Evolutionary conservation across 2,113 vertebrate species (phyloP).

Genomic region (Ptychochromis oligacanthus): DNA sequence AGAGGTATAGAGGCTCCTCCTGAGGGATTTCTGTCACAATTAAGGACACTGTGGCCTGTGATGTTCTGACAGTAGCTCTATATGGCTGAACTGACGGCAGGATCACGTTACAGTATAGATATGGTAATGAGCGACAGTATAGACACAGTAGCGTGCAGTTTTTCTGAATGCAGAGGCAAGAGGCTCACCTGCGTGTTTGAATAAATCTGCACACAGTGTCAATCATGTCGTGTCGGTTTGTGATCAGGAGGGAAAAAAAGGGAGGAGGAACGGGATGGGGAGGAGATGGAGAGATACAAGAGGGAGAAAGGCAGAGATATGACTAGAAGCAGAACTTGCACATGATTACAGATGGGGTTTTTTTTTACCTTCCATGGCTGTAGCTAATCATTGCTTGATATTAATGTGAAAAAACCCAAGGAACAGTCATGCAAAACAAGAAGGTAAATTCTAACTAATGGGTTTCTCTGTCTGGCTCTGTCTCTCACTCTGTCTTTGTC

Average conservation of each 20-base stretch:
- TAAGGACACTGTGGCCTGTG: slow-evolving; percentile 53
- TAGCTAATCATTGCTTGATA: background rate
- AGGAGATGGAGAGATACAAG: slow-evolving; percentile 1
- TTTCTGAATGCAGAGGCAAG: slow-evolving; percentile 34
- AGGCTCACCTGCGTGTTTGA: slow-evolving; percentile 62
- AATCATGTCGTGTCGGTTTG: slow-evolving; percentile 45
- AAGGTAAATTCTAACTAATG: background rate
- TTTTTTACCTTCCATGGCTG: background rate
- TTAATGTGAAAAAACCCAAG: background rate
- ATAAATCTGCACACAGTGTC: slow-evolving; percentile 62
- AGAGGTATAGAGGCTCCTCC: slow-evolving; percentile 39
- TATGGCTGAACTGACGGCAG: slow-evolving; percentile 53
- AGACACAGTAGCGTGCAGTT: slow-evolving; percentile 47
- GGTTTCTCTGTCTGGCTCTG: background rate
- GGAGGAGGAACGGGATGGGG: background rate
- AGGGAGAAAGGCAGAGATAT: slow-evolving; percentile 3
- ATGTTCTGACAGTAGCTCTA: slow-evolving; percentile 61
- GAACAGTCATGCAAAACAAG: background rate
- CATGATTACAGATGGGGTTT: background rate
- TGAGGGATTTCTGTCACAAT: slow-evolving; percentile 55
- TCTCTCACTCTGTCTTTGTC: background rate
- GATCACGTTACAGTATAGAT: slow-evolving; percentile 56
- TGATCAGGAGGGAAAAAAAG: slow-evolving; percentile 48
- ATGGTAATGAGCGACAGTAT: slow-evolving; percentile 65
- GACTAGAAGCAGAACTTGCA: slow-evolving; percentile 18